Evolutionary conservation across 1,140 invertebrate genomes (phyloP), one percentile per base, ranked within the genome.

Genomic region (Drosophila dunni): DNA sequence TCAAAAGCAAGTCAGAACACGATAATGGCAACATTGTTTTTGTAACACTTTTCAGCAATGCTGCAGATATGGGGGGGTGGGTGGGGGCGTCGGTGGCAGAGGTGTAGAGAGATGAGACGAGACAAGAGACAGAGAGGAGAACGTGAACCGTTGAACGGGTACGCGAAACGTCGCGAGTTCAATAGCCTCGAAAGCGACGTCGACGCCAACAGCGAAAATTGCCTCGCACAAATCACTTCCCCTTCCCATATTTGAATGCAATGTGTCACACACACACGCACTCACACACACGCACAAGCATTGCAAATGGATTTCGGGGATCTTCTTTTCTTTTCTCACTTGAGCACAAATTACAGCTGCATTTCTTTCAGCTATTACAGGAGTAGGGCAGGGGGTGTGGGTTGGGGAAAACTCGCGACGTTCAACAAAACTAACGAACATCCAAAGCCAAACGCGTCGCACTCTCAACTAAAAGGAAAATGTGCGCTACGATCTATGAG

Each of bases 391-490:
- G 33, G 44, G 10, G 20, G 20, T n/a, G 24, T 29, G 6, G 0
- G 3, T 46, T 20, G 54, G 64, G 17, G 17, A 13, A 40, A 7
- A 24, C 3, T 34, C 38, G 10, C 48, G 17, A n/a, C 3, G 34
- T 24, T n/a, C 36, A 11, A 24, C 65, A 1, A 69, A 74, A 74
- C 71, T 69, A 74, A 62, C 65, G 65, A 29, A 62, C 71, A 78
- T 75, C 81, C 81, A 80, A 56, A 84, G 44, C 36, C 51, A 42
- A 68, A 51, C 81, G 65, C 75, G 61, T 42, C 60, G 46, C 61
- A 50, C 57, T 53, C 65, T 72, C 61, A 79, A 88, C 80, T 74
- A 80, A 79, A 79, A 62, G 75, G 79, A 82, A 86, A 79, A 88
- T 81, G 46, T 17, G 17, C 36, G 46, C 36, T 38, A 13, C 65